phyloP scores from a whole-genome alignment of 1,140 invertebrate species.

The Cotesia chilonis region DNA sequence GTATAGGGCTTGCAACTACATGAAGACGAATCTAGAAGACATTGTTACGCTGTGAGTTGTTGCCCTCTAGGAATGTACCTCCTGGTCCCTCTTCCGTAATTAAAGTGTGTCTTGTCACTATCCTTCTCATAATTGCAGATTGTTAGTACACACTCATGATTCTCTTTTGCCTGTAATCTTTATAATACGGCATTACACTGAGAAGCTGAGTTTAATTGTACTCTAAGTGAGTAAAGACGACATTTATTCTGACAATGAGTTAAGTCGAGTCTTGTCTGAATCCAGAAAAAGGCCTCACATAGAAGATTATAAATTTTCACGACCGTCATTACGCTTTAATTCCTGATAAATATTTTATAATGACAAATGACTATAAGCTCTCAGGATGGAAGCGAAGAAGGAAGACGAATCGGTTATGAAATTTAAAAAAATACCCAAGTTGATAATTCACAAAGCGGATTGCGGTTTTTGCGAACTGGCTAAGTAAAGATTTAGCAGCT shows the following conservation, averaged over 20 bases:
- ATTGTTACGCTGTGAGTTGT: neutral
- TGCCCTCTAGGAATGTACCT: too few species aligned
- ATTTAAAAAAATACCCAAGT: constrained; percentile 4
- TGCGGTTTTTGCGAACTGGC: constrained; percentile 1
- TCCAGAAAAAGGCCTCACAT: neutral
- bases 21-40: too few species aligned
- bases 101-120: constrained; percentile 46
- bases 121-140: constrained; percentile 49
- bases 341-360: too few species aligned
- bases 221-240: too few species aligned
- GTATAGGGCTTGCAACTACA: neutral
- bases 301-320: too few species aligned
- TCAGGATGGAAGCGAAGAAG: too few species aligned
- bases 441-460: constrained; percentile 26
- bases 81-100: constrained; percentile 35
- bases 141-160: constrained; percentile 38
- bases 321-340: too few species aligned
- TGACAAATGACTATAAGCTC: too few species aligned
- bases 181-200: neutral
- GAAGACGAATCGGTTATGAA: neutral
- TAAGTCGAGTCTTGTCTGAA: neutral
- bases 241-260: too few species aligned
- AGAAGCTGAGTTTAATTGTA: neutral
- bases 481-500: constrained; percentile 1
- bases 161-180: neutral